Percentiles rank a stretch among this genome's conserved stretches.
phyloP scores from a whole-genome alignment of 2,888 invertebrate species.

The Micoletzkya japonica region DNA sequence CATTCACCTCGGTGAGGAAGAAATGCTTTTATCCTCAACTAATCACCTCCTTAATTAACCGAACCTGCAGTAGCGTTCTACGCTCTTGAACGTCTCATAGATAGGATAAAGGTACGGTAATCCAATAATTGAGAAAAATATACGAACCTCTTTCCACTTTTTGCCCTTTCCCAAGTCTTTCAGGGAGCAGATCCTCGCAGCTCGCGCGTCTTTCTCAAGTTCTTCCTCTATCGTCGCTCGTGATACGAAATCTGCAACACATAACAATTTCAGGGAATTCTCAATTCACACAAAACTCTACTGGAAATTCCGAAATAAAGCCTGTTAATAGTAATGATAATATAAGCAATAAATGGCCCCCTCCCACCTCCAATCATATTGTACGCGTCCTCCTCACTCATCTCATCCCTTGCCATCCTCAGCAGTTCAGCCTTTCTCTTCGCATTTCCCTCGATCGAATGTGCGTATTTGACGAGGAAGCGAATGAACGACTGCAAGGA shows the following conservation, averaged over 20 bases:
- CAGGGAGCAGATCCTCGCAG: constrained; percentile 3
- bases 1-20: no score
- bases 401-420: background rate
- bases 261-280: background rate
- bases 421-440: background rate
- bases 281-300: no score
- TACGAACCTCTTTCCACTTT: constrained; percentile 14
- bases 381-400: constrained; percentile 4
- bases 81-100: no score
- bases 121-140: no score
- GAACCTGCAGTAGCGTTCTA: no score
- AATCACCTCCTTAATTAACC: no score
- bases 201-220: constrained; percentile 20
- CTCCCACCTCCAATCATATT: constrained; percentile 9
- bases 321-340: background rate
- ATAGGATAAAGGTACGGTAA: no score
- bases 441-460: background rate
- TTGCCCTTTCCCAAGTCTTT: background rate
- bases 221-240: background rate
- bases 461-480: background rate
- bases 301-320: background rate
- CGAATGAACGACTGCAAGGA: no score
- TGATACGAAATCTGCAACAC: constrained; percentile 3
- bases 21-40: no score
- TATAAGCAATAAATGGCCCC: no score